phyloP scores from a whole-genome alignment of 2,888 invertebrate genomes.

The Thera britannica region DNA sequence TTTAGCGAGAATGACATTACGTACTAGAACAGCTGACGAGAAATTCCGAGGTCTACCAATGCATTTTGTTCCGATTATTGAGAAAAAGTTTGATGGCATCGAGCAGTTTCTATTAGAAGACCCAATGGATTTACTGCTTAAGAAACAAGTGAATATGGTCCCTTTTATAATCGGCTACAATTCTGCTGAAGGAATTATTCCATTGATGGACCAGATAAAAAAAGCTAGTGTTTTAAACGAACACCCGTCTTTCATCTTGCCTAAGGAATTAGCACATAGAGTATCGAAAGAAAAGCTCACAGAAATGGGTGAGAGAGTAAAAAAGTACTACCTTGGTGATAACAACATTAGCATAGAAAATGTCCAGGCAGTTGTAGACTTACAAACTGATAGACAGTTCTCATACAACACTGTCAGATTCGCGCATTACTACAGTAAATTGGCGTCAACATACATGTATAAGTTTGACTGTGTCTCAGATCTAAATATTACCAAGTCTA shows the following conservation, averaged over 20 bases:
- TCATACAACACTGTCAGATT: conserved; percentile 56
- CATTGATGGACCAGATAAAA: conserved; percentile 46
- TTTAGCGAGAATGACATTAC: conserved; percentile 48
- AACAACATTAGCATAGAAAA: conserved; percentile 49
- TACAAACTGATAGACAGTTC: conserved; percentile 56
- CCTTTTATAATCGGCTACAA: conserved; percentile 63
- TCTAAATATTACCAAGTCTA: conserved; percentile 57
- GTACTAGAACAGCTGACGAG: conserved; percentile 55
- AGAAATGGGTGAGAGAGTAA: conserved; percentile 56
- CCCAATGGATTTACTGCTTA: conserved; percentile 46
- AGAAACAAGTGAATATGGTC: conserved; percentile 53
- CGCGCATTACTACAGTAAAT: conserved; percentile 49
- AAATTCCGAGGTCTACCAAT: conserved; percentile 55
- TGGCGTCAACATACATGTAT: conserved; percentile 56
- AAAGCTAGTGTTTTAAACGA: conserved; percentile 52
- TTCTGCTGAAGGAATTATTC: conserved; percentile 57
- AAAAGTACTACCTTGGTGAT: conserved; percentile 54
- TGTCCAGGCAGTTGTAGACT: conserved; percentile 44
- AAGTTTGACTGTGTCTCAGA: conserved; percentile 59
- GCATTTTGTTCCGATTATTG: conserved; percentile 60
- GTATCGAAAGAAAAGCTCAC: conserved; percentile 46
- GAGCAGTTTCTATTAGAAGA: conserved; percentile 58
- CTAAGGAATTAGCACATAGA: conserved; percentile 53
- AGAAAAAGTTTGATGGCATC: conserved; percentile 55
- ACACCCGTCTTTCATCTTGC: conserved; percentile 53